Evolutionary conservation across 2,113 vertebrate species (phyloP).

Genomic region (Poecilia latipinna): DNA sequence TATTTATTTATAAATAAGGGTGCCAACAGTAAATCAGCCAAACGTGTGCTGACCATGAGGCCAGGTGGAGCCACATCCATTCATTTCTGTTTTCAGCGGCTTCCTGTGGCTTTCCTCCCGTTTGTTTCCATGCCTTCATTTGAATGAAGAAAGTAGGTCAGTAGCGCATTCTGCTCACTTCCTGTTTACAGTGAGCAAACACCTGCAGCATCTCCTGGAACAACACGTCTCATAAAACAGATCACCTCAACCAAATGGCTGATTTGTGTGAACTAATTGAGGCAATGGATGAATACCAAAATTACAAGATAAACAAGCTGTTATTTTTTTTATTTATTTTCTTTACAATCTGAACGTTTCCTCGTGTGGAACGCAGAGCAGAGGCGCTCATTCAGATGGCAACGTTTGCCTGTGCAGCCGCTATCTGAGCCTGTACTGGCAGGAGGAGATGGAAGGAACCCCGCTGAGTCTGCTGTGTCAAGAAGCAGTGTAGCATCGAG

Average conservation of each 20-base stretch:
- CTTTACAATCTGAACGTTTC: slow-evolving; percentile 4
- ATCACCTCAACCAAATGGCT: not conserved
- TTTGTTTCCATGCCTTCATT: slow-evolving; percentile 22
- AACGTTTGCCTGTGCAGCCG: slow-evolving; percentile 50
- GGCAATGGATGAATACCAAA: not conserved
- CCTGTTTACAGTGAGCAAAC: slow-evolving; percentile 36
- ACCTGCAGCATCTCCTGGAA: slow-evolving; percentile 28
- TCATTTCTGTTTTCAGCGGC: not conserved
- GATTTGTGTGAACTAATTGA: slow-evolving; percentile 5
- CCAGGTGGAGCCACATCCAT: not conserved
- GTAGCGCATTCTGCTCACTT: slow-evolving; percentile 55
- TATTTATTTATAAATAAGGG: too few relatives aligned
- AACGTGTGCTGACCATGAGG: not conserved
- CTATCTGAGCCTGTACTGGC: slow-evolving; percentile 36
- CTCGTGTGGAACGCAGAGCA: slow-evolving; percentile 14
- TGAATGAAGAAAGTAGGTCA: slow-evolving; percentile 70
- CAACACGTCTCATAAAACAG: slow-evolving; percentile 4
- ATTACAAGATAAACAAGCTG: not conserved
- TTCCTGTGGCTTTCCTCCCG: not conserved
- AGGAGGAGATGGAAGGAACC: slow-evolving; percentile 51
- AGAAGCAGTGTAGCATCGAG: slow-evolving; percentile 69
- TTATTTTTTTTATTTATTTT: not conserved
- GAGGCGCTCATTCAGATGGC: slow-evolving; percentile 40
- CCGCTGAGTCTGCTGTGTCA: slow-evolving; percentile 75
- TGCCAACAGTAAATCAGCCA: not conserved